Conservation (phyloP, 1,140 invertebrate species). For the Dufourea novaeangliae region DNA sequence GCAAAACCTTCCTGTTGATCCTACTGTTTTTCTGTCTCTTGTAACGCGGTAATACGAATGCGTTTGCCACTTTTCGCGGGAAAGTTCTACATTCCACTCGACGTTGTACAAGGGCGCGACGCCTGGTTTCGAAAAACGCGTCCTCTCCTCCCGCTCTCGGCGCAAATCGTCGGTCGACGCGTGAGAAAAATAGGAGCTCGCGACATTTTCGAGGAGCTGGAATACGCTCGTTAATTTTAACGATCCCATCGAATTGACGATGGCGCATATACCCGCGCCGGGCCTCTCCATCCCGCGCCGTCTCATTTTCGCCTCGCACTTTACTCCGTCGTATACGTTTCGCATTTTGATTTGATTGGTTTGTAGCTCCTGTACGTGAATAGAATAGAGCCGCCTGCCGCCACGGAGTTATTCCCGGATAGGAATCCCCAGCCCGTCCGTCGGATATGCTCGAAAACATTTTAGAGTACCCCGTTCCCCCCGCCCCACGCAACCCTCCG, state of each 20-base stretch:
- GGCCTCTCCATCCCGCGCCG: conserved; percentile 26
- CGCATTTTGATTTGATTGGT: conserved; percentile 48
- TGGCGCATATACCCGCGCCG: conserved; percentile 11
- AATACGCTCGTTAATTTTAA: conserved; percentile 66
- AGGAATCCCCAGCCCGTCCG: neutral
- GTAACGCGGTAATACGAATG: neutral
- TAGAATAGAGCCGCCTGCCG: conserved; percentile 9
- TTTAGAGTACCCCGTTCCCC: neutral
- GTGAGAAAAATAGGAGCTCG: conserved; percentile 59
- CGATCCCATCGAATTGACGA: conserved; percentile 59
- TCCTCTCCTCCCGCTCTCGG: neutral
- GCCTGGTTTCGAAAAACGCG: conserved; percentile 38
- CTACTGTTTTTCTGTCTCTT: neutral
- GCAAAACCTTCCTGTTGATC: too few species aligned
- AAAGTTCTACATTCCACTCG: too few species aligned
- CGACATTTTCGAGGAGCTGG: conserved; percentile 55
- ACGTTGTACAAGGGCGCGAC: too few species aligned
- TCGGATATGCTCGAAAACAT: conserved; percentile 11
- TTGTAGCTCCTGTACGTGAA: conserved; percentile 40
- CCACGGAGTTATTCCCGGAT: neutral
- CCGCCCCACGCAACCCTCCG: too few species aligned
- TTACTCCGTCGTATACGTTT: conserved; percentile 46
- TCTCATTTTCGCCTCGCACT: conserved; percentile 58
- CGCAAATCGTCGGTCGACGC: conserved; percentile 43
- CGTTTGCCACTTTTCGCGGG: conserved; percentile 1